A percentile compares a stretch with the other conserved stretches of the same genome.
phyloP scores from a whole-genome alignment of 2,888 invertebrate genomes.

The Cataglyphis rosenhaueri region DNA sequence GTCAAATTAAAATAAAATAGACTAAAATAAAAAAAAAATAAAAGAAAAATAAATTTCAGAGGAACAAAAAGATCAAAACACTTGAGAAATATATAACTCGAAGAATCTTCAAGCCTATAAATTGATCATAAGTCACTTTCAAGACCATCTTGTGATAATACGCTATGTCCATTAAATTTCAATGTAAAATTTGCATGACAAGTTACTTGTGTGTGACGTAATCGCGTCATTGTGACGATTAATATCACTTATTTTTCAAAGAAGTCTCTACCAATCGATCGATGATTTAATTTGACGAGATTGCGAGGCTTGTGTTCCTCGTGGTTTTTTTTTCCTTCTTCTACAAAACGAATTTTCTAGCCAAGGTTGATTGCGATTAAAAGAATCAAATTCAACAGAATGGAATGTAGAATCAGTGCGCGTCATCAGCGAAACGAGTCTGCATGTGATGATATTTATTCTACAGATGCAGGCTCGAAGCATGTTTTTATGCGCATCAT shows the following conservation, averaged over 20 bases:
- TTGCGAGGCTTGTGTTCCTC: not conserved
- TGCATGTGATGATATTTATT: conserved; percentile 35
- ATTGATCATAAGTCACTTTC: not conserved
- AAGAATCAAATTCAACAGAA: conserved; percentile 30
- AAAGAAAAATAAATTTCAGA: not conserved
- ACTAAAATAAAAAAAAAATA: not conserved
- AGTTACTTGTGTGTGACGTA: not conserved
- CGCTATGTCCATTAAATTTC: not conserved
- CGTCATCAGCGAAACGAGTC: conserved; percentile 51
- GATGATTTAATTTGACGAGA: conserved; percentile 39
- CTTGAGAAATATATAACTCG: not conserved
- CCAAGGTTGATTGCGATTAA: conserved; percentile 14
- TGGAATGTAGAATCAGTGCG: conserved; percentile 35
- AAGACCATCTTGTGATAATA: conserved; percentile 12
- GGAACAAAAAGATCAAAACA: too few species aligned
- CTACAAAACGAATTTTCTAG: conserved; percentile 23
- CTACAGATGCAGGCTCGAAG: conserved; percentile 23
- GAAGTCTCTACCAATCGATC: not conserved
- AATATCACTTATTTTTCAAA: conserved; percentile 20
- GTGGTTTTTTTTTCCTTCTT: not conserved
- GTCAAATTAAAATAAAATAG: not conserved
- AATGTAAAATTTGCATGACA: conserved; percentile 35
- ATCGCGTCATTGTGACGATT: conserved; percentile 31
- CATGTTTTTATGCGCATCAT: conserved; percentile 23
- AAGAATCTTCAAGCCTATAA: not conserved